Base-by-base conservation (phyloP, 2,797 vertebrate species). In the Silurus aristotelis region DNA sequence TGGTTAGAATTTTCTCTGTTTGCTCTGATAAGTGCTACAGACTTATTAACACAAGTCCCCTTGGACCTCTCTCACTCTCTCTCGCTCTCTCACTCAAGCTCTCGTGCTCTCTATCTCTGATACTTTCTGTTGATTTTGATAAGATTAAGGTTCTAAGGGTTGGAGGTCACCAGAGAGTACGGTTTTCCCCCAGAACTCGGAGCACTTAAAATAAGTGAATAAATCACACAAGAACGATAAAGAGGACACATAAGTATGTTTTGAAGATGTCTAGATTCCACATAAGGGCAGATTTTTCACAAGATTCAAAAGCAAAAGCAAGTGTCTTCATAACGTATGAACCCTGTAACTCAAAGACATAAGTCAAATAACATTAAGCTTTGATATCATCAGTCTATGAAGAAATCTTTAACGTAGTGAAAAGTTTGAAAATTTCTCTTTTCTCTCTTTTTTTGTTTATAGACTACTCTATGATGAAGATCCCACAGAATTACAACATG, bases 401-500 rank as follows among this genome's bases (percentile, higher is more conserved):
- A 38, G 38, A 38, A 38, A 38, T 38, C 38, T 38, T 38, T 38
- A 38, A 38, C 38, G 38, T 38, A 38, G 38, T 52, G 48, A 52
- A 52, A 52, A 2, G 17, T 5, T 78, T 78, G 2, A 25, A 48
- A 31, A 2, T 80, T 27, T 22, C 6, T 66, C 61, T 15, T 10
- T 64, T 80, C 3, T 68, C 66, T 87, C 13, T n/a, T 79, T 79
- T 90, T 85, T 10, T 84, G 70, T 77, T 12, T 87, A 48, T 93
- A 99, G 98, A 99, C 92, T 99, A 97, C 84, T 93, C 95, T 0
- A 91, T 99, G 94, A 93, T 95, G 92, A 98, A 95, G 92, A 91
- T 97, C 78, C 94, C 94, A 0, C 92, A 93, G 85, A 91, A 91
- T 87, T 90, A 95, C 91, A 96, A 96, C 25, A 84, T 95, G 86